A percentile compares a stretch with the other conserved stretches of the same genome.
These are phyloP conservation scores for Dinoponera quadriceps DNA, from an alignment of 1,140 invertebrate genomes.

Conservation along the genomic window DNA sequence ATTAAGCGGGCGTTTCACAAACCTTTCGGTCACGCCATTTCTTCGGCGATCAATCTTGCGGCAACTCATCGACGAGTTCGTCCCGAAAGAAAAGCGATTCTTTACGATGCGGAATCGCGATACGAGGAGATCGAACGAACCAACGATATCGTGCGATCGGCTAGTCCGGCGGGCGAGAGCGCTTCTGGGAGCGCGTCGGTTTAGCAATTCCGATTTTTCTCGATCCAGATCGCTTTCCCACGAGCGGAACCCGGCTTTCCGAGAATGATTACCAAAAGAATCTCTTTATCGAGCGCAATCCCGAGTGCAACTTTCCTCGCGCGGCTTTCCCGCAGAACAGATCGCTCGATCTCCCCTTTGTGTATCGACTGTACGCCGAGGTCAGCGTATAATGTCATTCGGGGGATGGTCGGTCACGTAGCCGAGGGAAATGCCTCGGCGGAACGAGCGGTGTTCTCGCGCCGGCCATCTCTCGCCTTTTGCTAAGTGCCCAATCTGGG, in stretches of 20 bases:
- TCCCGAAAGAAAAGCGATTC: conserved; percentile 51
- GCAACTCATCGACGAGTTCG: conserved; percentile 64
- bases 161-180: neutral
- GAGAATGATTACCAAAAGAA: neutral
- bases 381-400: conserved; percentile 69
- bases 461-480: conserved; percentile 61
- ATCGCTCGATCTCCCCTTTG: conserved; percentile 30
- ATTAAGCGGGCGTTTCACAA: conserved; percentile 66
- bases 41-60: conserved; percentile 52
- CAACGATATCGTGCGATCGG: neutral
- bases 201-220: neutral
- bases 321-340: neutral
- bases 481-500: conserved; percentile 73
- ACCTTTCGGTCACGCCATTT: conserved; percentile 73
- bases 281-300: conserved; percentile 27
- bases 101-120: conserved; percentile 40
- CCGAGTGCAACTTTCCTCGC: conserved; percentile 19
- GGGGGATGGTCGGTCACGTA: conserved; percentile 70
- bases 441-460: conserved; percentile 42
- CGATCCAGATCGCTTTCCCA: conserved; percentile 13
- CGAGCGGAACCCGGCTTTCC: conserved; percentile 24
- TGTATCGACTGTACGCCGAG: conserved; percentile 25
- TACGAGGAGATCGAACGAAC: neutral
- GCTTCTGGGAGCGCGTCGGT: conserved; percentile 7
- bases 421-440: conserved; percentile 59